Evolutionary conservation across 2,797 vertebrate genomes (phyloP).

Genomic region (Microchirus variegatus): DNA sequence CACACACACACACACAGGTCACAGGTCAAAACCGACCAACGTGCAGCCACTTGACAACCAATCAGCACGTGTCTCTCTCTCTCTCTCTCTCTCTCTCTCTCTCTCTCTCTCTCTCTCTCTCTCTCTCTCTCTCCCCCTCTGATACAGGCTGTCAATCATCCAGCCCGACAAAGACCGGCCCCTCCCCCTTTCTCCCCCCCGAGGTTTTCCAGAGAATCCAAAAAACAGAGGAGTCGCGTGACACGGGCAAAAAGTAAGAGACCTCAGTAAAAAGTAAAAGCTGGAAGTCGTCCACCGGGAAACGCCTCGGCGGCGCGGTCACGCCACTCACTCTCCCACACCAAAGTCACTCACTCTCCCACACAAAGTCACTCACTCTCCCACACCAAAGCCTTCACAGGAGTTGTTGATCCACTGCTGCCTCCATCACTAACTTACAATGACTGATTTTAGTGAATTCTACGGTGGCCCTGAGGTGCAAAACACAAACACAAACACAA

Average conservation of each 20-base stretch:
- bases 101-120: neutral
- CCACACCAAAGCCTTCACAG: too few relatives aligned
- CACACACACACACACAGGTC: conserved; percentile 8
- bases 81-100: neutral
- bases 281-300: too few relatives aligned
- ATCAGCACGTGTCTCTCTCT: conserved; percentile 1
- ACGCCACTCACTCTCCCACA: too few relatives aligned
- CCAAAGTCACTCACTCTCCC: too few relatives aligned
- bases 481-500: too few relatives aligned
- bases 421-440: too few relatives aligned
- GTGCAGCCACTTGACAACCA: conserved; percentile 5
- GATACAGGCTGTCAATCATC: neutral
- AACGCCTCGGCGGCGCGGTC: too few relatives aligned
- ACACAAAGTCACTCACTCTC: too few relatives aligned
- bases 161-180: conserved; percentile 61
- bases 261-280: too few relatives aligned
- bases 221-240: conserved; percentile 80
- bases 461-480: too few relatives aligned
- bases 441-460: too few relatives aligned
- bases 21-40: conserved; percentile 13
- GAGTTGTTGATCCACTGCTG: too few relatives aligned
- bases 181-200: conserved; percentile 86
- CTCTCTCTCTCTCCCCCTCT: conserved; percentile 27
- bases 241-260: conserved; percentile 78
- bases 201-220: conserved; percentile 93